These are phyloP conservation scores for Eudorcas thomsonii DNA, from an alignment of 2,113 vertebrate genomes.

Conservation along the genomic window DNA sequence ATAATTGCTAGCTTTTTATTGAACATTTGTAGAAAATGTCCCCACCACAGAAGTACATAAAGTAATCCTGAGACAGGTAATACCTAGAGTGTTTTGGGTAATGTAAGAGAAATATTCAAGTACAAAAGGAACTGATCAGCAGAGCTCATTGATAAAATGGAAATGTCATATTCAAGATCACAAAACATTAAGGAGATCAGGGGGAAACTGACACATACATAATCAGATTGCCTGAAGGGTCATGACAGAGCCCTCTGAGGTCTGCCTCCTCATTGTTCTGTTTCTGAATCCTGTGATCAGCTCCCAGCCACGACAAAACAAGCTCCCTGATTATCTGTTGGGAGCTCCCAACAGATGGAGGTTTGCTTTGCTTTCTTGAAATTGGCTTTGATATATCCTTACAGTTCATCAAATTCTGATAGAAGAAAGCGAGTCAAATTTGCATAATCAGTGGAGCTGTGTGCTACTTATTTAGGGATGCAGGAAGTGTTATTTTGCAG, in stretches of 20 bases:
- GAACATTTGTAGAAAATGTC: slow-evolving; percentile 4
- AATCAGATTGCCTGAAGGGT: background rate
- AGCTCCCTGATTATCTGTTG: background rate
- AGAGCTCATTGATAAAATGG: background rate
- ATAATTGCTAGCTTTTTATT: slow-evolving; percentile 26
- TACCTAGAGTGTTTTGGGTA: background rate
- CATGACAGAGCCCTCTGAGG: background rate
- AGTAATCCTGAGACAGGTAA: background rate
- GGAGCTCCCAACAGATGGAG: background rate
- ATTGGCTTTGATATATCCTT: background rate
- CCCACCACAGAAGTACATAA: background rate
- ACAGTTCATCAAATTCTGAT: background rate
- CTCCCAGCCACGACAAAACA: background rate
- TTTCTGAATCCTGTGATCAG: background rate
- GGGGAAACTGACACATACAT: background rate
- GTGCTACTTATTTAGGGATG: background rate
- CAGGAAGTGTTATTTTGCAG: background rate
- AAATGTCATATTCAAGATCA: background rate
- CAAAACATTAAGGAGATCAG: background rate
- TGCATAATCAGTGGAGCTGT: background rate
- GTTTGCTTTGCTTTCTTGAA: background rate
- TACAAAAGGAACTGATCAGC: background rate
- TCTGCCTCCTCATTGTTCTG: background rate
- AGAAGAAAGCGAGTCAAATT: background rate
- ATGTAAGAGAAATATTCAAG: background rate